Conservation (phyloP, 2,113 vertebrate species). For the Chionodraco myersi region DNA sequence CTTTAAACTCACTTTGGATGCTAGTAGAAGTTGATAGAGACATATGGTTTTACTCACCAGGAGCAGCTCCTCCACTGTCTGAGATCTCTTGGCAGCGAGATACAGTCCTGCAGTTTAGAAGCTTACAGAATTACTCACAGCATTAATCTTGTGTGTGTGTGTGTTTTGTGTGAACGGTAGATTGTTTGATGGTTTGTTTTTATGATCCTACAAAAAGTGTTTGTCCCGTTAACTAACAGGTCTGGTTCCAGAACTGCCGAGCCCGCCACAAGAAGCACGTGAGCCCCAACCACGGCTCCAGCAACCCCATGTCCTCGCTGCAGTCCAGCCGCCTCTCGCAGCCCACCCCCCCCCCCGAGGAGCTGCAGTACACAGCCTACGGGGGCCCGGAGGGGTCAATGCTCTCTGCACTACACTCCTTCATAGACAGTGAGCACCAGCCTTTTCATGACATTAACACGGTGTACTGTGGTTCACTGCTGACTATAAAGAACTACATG, state of each 20-base stretch:
- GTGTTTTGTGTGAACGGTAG: neutral
- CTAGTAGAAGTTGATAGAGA: neutral
- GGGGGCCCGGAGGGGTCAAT: constrained; percentile 90
- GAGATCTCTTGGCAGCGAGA: neutral
- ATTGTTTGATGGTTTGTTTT: neutral
- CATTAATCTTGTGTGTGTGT: neutral
- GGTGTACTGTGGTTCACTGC: neutral
- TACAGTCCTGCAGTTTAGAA: neutral
- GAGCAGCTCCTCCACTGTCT: neutral
- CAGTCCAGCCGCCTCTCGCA: constrained; percentile 88
- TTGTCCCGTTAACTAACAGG: constrained; percentile 78
- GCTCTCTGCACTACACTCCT: constrained; percentile 92
- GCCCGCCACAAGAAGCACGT: constrained; percentile 97
- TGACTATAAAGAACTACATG: neutral
- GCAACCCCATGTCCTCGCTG: constrained; percentile 85
- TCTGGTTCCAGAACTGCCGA: constrained; percentile 98
- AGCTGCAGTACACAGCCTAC: constrained; percentile 91
- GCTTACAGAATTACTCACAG: neutral
- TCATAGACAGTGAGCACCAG: constrained; percentile 90
- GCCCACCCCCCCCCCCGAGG: constrained; percentile 89
- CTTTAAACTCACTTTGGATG: neutral
- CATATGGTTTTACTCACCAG: neutral
- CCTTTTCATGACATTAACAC: constrained; percentile 9
- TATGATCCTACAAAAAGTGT: neutral
- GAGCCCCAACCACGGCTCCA: constrained; percentile 90